Conservation (phyloP, 2,888 invertebrate species). For the Apotomis turbidana region DNA sequence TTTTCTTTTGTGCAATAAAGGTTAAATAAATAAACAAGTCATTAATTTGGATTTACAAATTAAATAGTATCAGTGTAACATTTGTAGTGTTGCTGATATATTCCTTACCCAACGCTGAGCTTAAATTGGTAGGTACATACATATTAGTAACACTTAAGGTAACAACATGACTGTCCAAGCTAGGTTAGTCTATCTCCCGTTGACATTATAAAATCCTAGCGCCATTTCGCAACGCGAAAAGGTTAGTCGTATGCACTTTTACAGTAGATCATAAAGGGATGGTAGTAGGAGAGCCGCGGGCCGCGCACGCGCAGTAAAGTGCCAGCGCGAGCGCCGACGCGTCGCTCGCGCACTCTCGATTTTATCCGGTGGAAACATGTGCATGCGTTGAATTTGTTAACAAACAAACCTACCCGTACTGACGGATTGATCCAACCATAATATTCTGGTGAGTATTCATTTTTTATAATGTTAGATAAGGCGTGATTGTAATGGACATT, state of each 20-base stretch:
- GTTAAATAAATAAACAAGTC: too few species aligned
- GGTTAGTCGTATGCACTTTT: conserved; percentile 38
- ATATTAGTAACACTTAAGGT: too few species aligned
- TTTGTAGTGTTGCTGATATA: too few species aligned
- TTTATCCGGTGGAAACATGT: conserved; percentile 52
- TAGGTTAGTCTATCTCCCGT: too few species aligned
- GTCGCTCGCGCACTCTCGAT: conserved; percentile 58
- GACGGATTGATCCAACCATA: conserved; percentile 24
- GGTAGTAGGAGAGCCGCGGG: conserved; percentile 45
- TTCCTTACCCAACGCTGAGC: too few species aligned
- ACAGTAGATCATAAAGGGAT: conserved; percentile 44
- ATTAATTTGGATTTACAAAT: too few species aligned
- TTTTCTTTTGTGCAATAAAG: too few species aligned
- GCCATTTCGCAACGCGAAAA: conserved; percentile 28
- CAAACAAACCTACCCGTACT: conserved; percentile 4
- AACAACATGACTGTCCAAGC: too few species aligned
- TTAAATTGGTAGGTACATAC: too few species aligned
- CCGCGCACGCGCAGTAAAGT: conserved; percentile 60
- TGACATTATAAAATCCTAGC: not conserved
- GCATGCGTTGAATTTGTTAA: conserved; percentile 31
- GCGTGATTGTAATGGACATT: not conserved
- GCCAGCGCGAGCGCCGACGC: conserved; percentile 61
- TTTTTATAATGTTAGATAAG: not conserved
- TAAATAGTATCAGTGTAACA: too few species aligned
- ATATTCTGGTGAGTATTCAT: conserved; percentile 28